Evolutionary conservation across 2,113 vertebrate species (phyloP).

Genomic region (Pluvialis apricaria): DNA sequence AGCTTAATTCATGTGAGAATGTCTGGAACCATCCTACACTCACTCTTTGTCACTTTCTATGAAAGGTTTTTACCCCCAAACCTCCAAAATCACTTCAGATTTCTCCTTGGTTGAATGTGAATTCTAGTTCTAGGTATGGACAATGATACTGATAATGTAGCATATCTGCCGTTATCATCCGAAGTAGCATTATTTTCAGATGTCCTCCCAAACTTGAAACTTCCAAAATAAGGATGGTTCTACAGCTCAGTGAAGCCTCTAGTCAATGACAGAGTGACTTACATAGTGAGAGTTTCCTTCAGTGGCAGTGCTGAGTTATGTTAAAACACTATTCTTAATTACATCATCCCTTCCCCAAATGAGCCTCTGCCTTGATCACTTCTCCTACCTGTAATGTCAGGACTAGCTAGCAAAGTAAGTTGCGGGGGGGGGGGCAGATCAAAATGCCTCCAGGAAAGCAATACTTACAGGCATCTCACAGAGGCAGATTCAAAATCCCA

Average conservation of each 20-base stretch:
- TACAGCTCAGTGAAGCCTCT: neutral
- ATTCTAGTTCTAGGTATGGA: neutral
- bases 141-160: neutral
- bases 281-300: neutral
- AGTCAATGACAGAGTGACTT: neutral
- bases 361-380: neutral
- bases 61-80: neutral
- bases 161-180: neutral
- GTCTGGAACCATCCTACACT: neutral
- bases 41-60: neutral
- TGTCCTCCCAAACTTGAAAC: neutral
- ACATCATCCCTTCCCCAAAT: neutral
- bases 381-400: neutral
- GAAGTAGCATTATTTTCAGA: neutral
- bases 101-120: neutral
- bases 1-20: neutral
- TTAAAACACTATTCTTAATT: neutral
- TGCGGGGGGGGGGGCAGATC: neutral
- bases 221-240: neutral
- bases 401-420: neutral
- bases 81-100: neutral
- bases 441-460: neutral
- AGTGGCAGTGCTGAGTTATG: neutral
- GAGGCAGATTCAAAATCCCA: conserved; percentile 66
- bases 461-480: conserved; percentile 72